Evolutionary conservation across 2,888 invertebrate genomes (phyloP).

Genomic region (Synergus laeviventris): DNA sequence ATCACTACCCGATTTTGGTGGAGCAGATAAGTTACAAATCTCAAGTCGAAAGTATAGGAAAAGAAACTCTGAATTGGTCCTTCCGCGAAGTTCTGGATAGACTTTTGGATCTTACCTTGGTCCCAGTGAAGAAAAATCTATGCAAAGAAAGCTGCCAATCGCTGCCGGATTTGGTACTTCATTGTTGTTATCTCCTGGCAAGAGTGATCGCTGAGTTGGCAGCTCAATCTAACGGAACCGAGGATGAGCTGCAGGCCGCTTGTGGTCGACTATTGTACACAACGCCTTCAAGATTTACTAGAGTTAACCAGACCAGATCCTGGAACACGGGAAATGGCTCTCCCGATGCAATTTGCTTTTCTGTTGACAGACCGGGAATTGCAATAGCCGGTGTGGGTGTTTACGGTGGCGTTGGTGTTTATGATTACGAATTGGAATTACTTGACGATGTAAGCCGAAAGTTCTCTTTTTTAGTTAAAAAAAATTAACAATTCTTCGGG

Average conservation of each 20-base stretch:
- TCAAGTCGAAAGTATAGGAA: constrained; percentile 74
- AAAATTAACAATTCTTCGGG: constrained; percentile 9
- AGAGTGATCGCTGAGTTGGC: constrained; percentile 93
- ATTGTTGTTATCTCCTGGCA: constrained; percentile 87
- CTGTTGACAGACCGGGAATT: constrained; percentile 93
- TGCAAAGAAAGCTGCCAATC: constrained; percentile 78
- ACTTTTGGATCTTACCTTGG: constrained; percentile 87
- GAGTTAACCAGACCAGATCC: constrained; percentile 91
- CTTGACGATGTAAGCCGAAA: constrained; percentile 83
- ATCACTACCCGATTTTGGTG: constrained; percentile 86
- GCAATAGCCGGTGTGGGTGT: constrained; percentile 93
- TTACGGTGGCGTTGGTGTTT: constrained; percentile 92
- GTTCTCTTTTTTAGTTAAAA: constrained; percentile 3
- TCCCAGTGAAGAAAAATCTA: constrained; percentile 83
- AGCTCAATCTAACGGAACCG: constrained; percentile 86
- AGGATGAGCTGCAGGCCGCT: constrained; percentile 85
- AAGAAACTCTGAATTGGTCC: constrained; percentile 78
- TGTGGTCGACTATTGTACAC: constrained; percentile 88
- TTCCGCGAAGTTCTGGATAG: constrained; percentile 90
- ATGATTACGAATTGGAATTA: constrained; percentile 94
- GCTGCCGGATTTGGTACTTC: constrained; percentile 79
- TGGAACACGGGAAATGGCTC: constrained; percentile 99
- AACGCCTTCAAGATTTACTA: constrained; percentile 93
- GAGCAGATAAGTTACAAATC: constrained; percentile 87
- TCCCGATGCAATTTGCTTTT: constrained; percentile 96